Percentiles rank a stretch among this genome's conserved stretches.
Evolutionary conservation across 2,113 vertebrate species (phyloP).

Genomic region (Zosterops lateralis): DNA sequence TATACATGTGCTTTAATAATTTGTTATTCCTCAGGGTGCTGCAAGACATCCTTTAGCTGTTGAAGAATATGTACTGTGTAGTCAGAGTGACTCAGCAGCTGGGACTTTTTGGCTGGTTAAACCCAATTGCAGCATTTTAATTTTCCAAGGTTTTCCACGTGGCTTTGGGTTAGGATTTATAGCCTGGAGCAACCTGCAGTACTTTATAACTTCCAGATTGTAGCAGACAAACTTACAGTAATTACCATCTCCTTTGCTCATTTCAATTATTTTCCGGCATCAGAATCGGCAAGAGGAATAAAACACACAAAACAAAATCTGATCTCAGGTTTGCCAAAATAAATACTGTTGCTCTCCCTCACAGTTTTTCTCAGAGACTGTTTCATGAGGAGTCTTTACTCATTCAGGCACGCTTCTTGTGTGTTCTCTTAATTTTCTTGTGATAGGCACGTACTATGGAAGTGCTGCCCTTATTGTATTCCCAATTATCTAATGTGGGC

Average conservation of each 20-base stretch:
- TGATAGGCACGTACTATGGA: background rate
- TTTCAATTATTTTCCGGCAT: background rate
- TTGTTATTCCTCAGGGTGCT: background rate
- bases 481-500: background rate
- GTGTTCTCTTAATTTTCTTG: background rate
- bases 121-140: background rate
- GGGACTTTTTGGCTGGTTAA: background rate
- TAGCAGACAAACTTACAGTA: background rate
- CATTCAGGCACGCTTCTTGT: background rate
- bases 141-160: conserved; percentile 30
- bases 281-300: background rate
- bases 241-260: background rate
- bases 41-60: background rate
- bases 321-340: background rate
- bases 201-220: conserved; percentile 13
- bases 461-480: background rate
- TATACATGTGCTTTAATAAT: background rate
- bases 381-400: background rate
- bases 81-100: background rate
- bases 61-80: background rate
- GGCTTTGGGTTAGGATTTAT: conserved; percentile 16
- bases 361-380: background rate
- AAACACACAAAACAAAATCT: background rate
- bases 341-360: background rate
- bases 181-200: conserved; percentile 4